phyloP scores from a whole-genome alignment of 2,888 invertebrate genomes.

The Omphaloscelis lunosa region DNA sequence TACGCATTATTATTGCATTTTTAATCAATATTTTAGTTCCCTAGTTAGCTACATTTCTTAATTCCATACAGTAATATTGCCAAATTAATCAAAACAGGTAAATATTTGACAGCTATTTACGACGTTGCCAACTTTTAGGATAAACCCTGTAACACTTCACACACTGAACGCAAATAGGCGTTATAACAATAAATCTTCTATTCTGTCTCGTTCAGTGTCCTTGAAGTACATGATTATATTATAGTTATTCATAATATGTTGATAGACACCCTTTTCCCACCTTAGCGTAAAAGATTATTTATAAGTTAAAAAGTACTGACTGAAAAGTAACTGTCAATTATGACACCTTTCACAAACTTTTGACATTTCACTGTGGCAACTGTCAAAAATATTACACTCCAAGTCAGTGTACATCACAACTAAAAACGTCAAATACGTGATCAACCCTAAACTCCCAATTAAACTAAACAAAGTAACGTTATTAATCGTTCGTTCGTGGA shows the following conservation, averaged over 20 bases:
- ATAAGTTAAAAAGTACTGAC: background rate
- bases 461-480: slow-evolving; percentile 64
- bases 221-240: background rate
- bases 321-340: slow-evolving; percentile 11
- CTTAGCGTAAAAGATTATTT: background rate
- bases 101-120: too few species aligned
- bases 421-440: slow-evolving; percentile 18
- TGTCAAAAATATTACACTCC: slow-evolving; percentile 27
- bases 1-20: too few species aligned
- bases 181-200: too few species aligned
- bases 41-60: too few species aligned
- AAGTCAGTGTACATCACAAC: slow-evolving; percentile 23
- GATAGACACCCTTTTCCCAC: background rate
- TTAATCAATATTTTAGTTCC: too few species aligned
- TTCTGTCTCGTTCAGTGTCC: too few species aligned
- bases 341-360: slow-evolving; percentile 4
- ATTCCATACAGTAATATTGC: too few species aligned
- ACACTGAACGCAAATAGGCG: too few species aligned
- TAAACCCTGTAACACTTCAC: too few species aligned
- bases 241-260: background rate
- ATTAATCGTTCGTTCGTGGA: slow-evolving; percentile 65
- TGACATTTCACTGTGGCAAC: slow-evolving; percentile 17
- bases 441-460: slow-evolving; percentile 50
- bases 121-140: too few species aligned
- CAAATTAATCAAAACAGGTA: too few species aligned